Conservation (phyloP, 2,113 vertebrate genomes). For the Neolamprologus caudopunctatus region DNA sequence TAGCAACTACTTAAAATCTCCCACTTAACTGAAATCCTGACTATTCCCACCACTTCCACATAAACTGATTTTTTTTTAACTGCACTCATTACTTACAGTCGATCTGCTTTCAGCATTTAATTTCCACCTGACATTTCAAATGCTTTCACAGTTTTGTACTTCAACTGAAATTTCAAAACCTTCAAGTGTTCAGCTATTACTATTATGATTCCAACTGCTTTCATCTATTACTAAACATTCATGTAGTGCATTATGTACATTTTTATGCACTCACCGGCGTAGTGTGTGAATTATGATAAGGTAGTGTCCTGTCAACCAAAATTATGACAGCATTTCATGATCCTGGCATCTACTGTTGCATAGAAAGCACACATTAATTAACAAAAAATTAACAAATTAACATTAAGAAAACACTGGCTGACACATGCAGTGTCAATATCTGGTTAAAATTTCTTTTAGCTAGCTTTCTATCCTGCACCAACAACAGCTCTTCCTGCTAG, state of each 20-base stretch:
- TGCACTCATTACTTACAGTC: not conserved
- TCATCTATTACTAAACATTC: not conserved
- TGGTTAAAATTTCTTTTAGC: not conserved
- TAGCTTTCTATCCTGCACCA: not conserved
- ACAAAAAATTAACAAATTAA: not conserved
- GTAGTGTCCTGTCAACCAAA: not conserved
- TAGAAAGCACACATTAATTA: not conserved
- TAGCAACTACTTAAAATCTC: not conserved
- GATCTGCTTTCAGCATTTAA: not conserved
- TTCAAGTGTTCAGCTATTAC: not conserved
- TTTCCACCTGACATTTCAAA: not conserved
- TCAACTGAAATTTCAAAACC: not conserved
- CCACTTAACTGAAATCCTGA: not conserved
- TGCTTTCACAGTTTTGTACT: not conserved
- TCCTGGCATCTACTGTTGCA: not conserved
- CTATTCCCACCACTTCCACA: not conserved
- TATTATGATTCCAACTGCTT: not conserved
- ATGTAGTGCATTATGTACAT: not conserved
- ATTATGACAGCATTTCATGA: not conserved
- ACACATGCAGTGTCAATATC: not conserved
- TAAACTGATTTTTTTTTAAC: not conserved
- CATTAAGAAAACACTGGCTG: not conserved
- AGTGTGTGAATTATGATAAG: not conserved
- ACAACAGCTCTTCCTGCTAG: not conserved
- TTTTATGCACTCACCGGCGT: fast-evolving